Evolutionary conservation across 1,140 invertebrate genomes (phyloP), one percentile per base, ranked within the genome.

Genomic region (Zaprionus camerounensis): DNA sequence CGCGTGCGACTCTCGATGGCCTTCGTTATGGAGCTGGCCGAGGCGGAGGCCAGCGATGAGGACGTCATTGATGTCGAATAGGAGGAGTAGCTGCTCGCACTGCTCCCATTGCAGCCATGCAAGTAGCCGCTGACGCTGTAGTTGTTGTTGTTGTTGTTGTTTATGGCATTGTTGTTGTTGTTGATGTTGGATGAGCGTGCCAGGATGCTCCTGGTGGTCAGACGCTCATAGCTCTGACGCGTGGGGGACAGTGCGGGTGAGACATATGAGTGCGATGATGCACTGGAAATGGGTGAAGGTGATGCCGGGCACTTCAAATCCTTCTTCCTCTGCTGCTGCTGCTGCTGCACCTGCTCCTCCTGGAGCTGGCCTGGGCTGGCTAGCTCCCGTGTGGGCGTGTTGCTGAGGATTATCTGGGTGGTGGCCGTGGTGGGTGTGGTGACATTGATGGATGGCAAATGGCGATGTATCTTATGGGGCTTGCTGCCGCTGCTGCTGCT

Each of bases 381-480:
- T 46, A 75, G 46, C 28, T 77, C 75, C 62, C 51, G 58, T 17
- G 51, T 82, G 44, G 74, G 71, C 46, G 74, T 69, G 51, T 86
- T 76, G 26, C 75, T 84, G 55, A 91, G 72, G 59, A 91, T 83
- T 51, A 91, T 82, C 77, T 91, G 90, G 46, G 90, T 91, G 56
- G 90, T 91, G 69, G 82, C 78, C 53, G 90, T 84, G 49, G 78
- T 81, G 56, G 90, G 90, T 51, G 90, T 91, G 80, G 81, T 91
- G 74, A 91, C 78, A 73, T 91, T 91, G 72, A 91, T 91, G 76
- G 80, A 86, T 78, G 90, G 90, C 68, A 91, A 53, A 31, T 80
- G 90, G 26, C 78, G 81, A 69, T 78, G 79, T 20, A 63, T 64
- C 83, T 87, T 87, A 44, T 87, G 78, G 56, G 75, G 80, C 58